These are phyloP conservation scores for Strix aluco DNA, from an alignment of 2,113 vertebrate species.

Conservation along the genomic window DNA sequence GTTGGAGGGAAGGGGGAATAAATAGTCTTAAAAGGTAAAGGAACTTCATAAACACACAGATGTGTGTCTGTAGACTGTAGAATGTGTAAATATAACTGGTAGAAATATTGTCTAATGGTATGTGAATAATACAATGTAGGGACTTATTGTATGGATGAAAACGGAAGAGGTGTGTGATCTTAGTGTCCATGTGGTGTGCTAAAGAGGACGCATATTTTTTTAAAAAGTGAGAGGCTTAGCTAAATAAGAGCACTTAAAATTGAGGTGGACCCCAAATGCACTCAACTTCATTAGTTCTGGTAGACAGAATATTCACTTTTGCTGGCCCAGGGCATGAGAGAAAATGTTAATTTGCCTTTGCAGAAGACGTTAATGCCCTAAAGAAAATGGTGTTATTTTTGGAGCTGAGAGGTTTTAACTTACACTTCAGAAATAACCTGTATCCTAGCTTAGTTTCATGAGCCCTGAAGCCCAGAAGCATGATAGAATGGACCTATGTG, in stretches of 20 bases:
- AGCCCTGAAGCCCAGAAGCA: background rate
- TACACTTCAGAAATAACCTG: background rate
- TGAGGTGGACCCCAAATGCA: no score
- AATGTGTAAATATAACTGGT: background rate
- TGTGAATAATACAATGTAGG: background rate
- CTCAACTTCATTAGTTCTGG: background rate
- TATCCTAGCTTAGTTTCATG: background rate
- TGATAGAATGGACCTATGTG: background rate
- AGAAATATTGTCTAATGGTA: background rate
- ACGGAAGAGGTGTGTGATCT: background rate
- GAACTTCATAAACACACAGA: background rate
- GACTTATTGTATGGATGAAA: background rate
- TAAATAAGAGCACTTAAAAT: background rate
- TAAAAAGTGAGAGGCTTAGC: background rate
- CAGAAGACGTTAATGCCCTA: background rate
- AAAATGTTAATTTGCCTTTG: background rate
- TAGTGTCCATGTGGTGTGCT: background rate
- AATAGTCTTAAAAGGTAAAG: background rate
- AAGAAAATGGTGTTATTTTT: background rate
- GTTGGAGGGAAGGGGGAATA: background rate
- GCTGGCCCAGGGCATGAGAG: background rate
- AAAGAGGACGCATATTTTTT: background rate
- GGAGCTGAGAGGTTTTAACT: background rate
- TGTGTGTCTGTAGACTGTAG: background rate
- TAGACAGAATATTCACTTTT: background rate